Evolutionary conservation across 2,113 vertebrate species (phyloP), one percentile per base, ranked within the genome.

Genomic region (Protobothrops flavoviridis): DNA sequence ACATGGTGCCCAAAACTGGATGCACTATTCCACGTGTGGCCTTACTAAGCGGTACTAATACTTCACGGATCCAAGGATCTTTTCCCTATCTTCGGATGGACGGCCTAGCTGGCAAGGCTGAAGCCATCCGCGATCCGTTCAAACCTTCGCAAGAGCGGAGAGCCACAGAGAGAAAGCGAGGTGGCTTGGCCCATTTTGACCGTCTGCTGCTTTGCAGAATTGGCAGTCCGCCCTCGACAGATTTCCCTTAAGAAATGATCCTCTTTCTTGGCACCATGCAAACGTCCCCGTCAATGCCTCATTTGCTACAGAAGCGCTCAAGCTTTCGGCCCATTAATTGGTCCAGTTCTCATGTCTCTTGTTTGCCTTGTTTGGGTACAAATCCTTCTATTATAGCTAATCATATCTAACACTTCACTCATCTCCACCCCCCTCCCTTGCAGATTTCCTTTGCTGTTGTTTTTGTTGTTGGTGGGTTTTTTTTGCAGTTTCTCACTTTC

Each of bases 351-450:
- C 33, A 20, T 4, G 26, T 48, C 7, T 43, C 56, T 10, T 93
- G 90, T 93, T 95, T 8, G 94, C 94, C 39, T 90, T 61, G 39
- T 61, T 90, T 93, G 95, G 95, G 43, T 33, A 69, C 56, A 94
- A 90, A 9, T 33, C 53, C 5, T 48, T 50, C 90, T 33, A 29
- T 91, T 94, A 94, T 94, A 95, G 95, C 95, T 96, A 90, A 96
- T 95, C 95, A 93, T 85, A 95, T 95, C 96, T 94, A 95, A 93
- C 33, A 91, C 39, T 53, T 29, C 24, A 52, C n/a, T 33, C 39
- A 6, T 8, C 33, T 0, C 23, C 43, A n/a, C 8, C 23, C 24
- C 29, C 2, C 6, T 17, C 50, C 52, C 43, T 24, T 21, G 43
- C 5, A 29, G 1, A 64, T 64, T 21, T 20, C 50, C 52, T 86